These are phyloP conservation scores for Caradrina kadenii DNA, from an alignment of 2,888 invertebrate genomes.

Conservation along the genomic window DNA sequence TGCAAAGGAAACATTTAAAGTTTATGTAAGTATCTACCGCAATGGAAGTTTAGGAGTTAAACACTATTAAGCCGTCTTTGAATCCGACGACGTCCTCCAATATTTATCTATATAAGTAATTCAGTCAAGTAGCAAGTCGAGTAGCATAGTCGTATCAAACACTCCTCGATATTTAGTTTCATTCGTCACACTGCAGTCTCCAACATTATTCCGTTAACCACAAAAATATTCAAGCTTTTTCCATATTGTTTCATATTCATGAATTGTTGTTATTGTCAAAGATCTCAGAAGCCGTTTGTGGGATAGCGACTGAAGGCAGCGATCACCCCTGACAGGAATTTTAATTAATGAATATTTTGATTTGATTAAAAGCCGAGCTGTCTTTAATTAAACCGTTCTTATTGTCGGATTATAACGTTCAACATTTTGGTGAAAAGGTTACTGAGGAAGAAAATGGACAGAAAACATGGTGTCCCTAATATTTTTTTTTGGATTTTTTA, in stretches of 20 bases:
- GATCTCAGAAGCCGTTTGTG: constrained; percentile 28
- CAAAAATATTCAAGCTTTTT: constrained; percentile 44
- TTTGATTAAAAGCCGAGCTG: constrained; percentile 34
- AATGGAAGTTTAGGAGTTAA: neutral
- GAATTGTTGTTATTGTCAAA: constrained; percentile 35
- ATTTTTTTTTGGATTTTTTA: neutral
- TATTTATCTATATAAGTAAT: neutral
- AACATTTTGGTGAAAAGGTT: constrained; percentile 10
- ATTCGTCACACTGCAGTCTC: constrained; percentile 52
- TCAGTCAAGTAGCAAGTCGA: constrained; percentile 16
- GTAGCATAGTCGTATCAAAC: constrained; percentile 27
- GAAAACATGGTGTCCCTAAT: constrained; percentile 1
- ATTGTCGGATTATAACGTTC: constrained; percentile 28
- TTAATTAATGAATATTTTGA: constrained; percentile 37
- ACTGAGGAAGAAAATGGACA: neutral
- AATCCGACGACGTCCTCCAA: neutral
- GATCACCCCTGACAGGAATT: constrained; percentile 25
- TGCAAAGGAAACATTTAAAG: neutral
- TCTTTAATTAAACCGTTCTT: constrained; percentile 38
- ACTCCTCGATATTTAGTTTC: constrained; percentile 37
- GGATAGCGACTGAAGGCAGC: constrained; percentile 14
- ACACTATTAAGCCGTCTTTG: neutral
- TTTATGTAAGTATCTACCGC: neutral
- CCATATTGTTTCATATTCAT: constrained; percentile 43
- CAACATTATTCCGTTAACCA: constrained; percentile 46